Percentiles rank a stretch among this genome's conserved stretches.
Evolutionary conservation across 1,140 invertebrate genomes (phyloP).

Genomic region (Pogonognathellus flavescens): DNA sequence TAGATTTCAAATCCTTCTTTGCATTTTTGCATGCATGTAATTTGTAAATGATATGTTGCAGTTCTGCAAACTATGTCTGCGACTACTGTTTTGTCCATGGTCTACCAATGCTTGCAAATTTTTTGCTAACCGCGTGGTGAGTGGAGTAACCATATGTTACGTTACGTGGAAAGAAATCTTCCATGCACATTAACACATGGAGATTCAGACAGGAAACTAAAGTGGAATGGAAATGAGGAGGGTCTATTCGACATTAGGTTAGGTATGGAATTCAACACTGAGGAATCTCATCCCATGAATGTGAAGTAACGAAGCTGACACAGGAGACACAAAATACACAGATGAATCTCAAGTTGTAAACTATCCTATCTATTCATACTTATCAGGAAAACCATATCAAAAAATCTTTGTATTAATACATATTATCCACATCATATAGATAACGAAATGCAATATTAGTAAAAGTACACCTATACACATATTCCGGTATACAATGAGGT

Average conservation of each 20-base stretch:
- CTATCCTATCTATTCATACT: no score
- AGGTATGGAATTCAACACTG: background rate
- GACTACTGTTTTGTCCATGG: background rate
- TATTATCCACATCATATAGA: no score
- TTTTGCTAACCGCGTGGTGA: background rate
- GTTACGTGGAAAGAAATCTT: background rate
- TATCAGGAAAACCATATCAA: no score
- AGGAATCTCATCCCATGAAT: background rate
- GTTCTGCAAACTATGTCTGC: no score
- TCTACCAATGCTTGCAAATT: background rate
- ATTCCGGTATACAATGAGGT: background rate
- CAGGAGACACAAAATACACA: background rate
- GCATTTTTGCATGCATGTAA: no score
- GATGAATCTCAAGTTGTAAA: no score
- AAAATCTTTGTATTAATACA: no score
- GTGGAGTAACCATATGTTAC: background rate
- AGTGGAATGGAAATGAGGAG: conserved; percentile 3
- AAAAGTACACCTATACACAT: background rate
- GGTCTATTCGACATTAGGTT: background rate
- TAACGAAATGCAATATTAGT: background rate
- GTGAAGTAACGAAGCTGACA: background rate
- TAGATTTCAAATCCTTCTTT: no score
- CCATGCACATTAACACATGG: background rate
- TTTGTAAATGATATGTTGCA: no score
- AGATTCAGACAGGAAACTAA: conserved; percentile 33